A percentile compares a stretch with the other conserved stretches of the same genome.
These are phyloP conservation scores for Lymantria monacha DNA, from an alignment of 2,888 invertebrate genomes.

Conservation along the genomic window DNA sequence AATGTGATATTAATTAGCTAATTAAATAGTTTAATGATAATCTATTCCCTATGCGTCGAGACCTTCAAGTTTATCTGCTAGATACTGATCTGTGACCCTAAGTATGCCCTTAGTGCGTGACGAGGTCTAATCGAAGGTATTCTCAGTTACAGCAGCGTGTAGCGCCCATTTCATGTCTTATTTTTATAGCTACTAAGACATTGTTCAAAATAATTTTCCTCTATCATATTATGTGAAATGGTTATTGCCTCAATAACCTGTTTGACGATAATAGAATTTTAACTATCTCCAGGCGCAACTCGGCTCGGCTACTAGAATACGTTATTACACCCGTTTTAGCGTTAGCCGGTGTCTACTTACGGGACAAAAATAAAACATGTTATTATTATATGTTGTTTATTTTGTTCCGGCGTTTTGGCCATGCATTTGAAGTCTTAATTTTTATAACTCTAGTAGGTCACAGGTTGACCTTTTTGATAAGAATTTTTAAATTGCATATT, in stretches of 20 bases:
- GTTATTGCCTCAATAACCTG: slow-evolving; percentile 25
- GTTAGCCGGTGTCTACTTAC: too few relatives aligned
- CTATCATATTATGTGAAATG: slow-evolving; percentile 26
- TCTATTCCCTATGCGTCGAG: slow-evolving; percentile 56
- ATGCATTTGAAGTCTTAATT: too few relatives aligned
- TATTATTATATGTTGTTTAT: too few relatives aligned
- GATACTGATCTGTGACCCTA: slow-evolving; percentile 61
- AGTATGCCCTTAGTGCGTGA: slow-evolving; percentile 70
- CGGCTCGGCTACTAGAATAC: slow-evolving; percentile 14
- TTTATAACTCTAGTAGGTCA: too few relatives aligned
- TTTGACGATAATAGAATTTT: slow-evolving; percentile 28
- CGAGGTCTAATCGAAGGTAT: slow-evolving; percentile 56
- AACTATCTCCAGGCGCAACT: slow-evolving; percentile 18
- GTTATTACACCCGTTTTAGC: too few relatives aligned
- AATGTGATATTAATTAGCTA: slow-evolving; percentile 19
- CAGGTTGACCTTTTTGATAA: too few relatives aligned
- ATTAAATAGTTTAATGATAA: slow-evolving; percentile 38
- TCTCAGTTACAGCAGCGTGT: slow-evolving; percentile 34
- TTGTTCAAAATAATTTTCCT: slow-evolving; percentile 53
- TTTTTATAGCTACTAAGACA: slow-evolving; percentile 62
- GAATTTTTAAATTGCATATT: too few relatives aligned
- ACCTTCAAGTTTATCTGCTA: slow-evolving; percentile 56
- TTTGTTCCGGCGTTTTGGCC: too few relatives aligned
- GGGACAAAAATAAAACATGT: too few relatives aligned
- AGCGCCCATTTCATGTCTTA: slow-evolving; percentile 54